Percentiles rank a stretch among this genome's conserved stretches.
These are phyloP conservation scores for Lanius collurio DNA, from an alignment of 2,113 vertebrate genomes.

Conservation along the genomic window DNA sequence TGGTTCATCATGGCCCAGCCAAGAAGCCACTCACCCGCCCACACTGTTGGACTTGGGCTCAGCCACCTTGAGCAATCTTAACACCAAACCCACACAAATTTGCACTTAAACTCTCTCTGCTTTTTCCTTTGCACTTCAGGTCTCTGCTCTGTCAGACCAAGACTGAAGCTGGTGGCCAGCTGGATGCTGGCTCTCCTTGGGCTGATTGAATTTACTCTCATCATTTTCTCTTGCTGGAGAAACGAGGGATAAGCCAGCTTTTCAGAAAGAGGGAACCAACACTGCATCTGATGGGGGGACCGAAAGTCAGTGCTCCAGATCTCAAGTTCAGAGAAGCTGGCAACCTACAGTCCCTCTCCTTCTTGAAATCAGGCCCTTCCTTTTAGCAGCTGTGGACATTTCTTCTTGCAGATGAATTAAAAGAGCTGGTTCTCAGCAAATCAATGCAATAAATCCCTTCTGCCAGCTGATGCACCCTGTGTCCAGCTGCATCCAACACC, in stretches of 20 bases:
- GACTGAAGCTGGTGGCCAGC: neutral
- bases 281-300: neutral
- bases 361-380: neutral
- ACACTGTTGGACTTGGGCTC: neutral
- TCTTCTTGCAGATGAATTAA: neutral
- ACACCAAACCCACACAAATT: neutral
- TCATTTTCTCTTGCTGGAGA: neutral
- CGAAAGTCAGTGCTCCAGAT: neutral
- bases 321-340: neutral
- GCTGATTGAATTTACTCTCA: neutral
- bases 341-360: neutral
- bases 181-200: neutral
- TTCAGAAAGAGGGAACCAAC: neutral
- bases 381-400: neutral
- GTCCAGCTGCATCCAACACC: neutral
- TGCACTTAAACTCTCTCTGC: slow-evolving; percentile 1
- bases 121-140: neutral
- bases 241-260: fast-evolving
- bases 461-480: neutral
- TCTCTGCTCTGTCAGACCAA: neutral
- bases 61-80: neutral
- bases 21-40: neutral
- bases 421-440: neutral
- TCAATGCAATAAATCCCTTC: neutral
- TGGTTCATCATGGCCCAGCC: neutral